phyloP scores from a whole-genome alignment of 2,797 vertebrate genomes.

The Sebastes vulpes region DNA sequence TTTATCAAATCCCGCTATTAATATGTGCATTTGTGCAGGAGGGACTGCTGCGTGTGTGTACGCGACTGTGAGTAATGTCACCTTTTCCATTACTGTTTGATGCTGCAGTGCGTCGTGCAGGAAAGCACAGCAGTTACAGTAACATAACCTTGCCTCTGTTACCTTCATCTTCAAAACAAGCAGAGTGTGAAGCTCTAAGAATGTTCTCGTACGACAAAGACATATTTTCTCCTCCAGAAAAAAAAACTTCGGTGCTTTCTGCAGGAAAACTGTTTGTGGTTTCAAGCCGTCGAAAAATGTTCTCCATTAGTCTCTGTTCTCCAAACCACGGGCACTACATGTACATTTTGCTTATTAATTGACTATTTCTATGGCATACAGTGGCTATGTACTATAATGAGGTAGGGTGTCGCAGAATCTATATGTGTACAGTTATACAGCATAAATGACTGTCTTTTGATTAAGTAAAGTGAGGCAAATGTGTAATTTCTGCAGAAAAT shows the following conservation, averaged over 20 bases:
- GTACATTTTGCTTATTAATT: neutral
- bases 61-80: neutral
- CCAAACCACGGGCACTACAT: neutral
- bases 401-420: neutral
- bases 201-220: neutral
- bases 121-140: neutral
- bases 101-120: neutral
- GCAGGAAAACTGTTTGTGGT: neutral
- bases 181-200: neutral
- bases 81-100: neutral
- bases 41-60: neutral
- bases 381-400: neutral
- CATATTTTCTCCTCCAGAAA: neutral
- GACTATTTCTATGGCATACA: neutral
- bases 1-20: constrained; percentile 13
- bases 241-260: neutral
- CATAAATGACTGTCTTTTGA: neutral
- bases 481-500: neutral
- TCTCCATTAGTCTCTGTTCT: neutral
- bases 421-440: neutral
- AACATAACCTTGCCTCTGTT: neutral
- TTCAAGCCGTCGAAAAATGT: neutral
- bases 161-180: neutral
- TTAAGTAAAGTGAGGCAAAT: neutral
- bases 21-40: neutral